These are phyloP conservation scores for Ramazzottius varieornatus DNA, from an alignment of 2,888 invertebrate species.

Conservation along the genomic window DNA sequence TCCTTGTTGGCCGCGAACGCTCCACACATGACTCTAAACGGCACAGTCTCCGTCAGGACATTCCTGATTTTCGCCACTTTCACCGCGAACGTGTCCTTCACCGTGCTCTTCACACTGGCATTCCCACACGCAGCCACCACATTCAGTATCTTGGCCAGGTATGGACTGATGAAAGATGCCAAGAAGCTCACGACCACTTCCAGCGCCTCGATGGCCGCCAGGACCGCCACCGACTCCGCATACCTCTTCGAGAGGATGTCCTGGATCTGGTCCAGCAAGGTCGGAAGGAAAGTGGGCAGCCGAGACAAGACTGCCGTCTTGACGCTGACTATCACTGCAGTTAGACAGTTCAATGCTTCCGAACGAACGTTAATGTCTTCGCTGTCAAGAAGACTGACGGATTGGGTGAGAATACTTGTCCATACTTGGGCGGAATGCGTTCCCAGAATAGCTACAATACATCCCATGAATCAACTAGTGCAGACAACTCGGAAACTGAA, in stretches of 20 bases:
- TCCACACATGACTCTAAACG: neutral
- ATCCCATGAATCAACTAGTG: no score
- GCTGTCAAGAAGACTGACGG: neutral
- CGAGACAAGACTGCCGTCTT: neutral
- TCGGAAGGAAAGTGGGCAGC: neutral
- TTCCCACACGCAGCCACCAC: neutral
- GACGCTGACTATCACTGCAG: neutral
- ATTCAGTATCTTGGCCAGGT: neutral
- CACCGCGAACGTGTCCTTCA: neutral
- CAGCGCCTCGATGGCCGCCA: neutral
- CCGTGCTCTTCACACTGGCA: neutral
- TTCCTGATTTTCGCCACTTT: neutral
- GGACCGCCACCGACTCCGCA: neutral
- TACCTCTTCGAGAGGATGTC: neutral
- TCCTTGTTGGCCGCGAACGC: neutral
- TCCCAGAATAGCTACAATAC: neutral
- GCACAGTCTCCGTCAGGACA: neutral
- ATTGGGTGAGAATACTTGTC: neutral
- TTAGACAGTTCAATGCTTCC: neutral
- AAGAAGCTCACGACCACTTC: neutral
- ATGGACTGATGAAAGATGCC: neutral
- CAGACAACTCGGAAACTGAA: no score
- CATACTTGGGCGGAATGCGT: neutral
- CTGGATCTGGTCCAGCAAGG: neutral
- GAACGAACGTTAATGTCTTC: neutral